phyloP scores from a whole-genome alignment of 2,797 vertebrate genomes.

The Phoeniculus purpureus region DNA sequence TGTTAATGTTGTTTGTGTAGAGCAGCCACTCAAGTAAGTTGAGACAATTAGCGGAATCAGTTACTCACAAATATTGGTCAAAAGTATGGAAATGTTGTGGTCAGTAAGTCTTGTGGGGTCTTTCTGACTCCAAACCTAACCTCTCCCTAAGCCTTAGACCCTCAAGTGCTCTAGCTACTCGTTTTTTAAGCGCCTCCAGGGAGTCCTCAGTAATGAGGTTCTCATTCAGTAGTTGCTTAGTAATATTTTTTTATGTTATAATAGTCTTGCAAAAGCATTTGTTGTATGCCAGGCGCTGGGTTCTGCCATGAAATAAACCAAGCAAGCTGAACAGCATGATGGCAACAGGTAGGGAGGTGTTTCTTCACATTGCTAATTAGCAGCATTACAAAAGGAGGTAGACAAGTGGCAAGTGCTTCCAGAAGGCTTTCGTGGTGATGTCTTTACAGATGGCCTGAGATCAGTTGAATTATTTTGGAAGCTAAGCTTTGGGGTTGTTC shows the following conservation, averaged over 20 bases:
- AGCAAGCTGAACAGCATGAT: neutral
- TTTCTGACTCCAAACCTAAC: neutral
- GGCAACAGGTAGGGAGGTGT: neutral
- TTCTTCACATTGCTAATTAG: constrained; percentile 29
- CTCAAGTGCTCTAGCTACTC: too few species aligned
- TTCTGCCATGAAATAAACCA: constrained; percentile 16
- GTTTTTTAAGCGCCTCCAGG: too few species aligned
- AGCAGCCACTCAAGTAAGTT: neutral
- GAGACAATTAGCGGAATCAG: neutral
- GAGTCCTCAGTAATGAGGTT: neutral
- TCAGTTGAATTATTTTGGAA: neutral
- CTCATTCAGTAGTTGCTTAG: neutral
- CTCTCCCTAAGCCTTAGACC: too few species aligned
- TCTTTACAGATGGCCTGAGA: neutral
- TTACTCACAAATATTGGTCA: neutral
- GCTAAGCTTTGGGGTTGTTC: constrained; percentile 11
- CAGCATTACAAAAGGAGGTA: neutral
- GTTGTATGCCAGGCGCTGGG: neutral
- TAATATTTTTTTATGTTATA: neutral
- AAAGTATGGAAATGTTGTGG: neutral
- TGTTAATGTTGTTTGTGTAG: neutral
- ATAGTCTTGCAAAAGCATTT: neutral
- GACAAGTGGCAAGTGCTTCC: neutral
- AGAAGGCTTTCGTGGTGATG: neutral
- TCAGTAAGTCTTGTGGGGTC: neutral